Evolutionary conservation across 2,888 invertebrate genomes (phyloP).

Genomic region (Phasia obesa): DNA sequence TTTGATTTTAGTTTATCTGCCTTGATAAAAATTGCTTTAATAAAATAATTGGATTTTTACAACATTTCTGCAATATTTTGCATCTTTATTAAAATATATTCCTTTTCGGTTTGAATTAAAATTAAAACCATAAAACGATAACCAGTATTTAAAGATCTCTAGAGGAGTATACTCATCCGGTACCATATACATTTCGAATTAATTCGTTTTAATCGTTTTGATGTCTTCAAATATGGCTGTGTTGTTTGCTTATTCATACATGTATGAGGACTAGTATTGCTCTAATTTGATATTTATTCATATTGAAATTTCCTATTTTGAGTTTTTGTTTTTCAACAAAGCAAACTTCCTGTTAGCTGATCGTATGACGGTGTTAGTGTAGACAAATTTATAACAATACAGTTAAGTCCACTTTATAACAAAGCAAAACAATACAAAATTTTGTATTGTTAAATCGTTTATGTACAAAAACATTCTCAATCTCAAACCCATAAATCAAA

Average conservation of each 20-base stretch:
- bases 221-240: background rate
- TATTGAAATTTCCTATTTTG: no score
- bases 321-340: slow-evolving; percentile 1
- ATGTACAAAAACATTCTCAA: background rate
- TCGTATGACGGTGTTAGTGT: no score
- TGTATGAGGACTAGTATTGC: no score
- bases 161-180: slow-evolving; percentile 19
- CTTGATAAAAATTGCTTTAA: background rate
- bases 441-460: background rate
- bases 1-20: background rate
- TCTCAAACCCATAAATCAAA: no score
- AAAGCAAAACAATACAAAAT: background rate
- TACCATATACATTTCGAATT: slow-evolving; percentile 37
- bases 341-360: slow-evolving; percentile 16
- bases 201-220: background rate
- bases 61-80: background rate
- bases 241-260: background rate
- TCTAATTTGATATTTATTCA: no score
- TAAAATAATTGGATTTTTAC: no score
- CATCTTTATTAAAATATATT: slow-evolving; percentile 7
- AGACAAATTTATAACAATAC: no score
- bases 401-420: no score
- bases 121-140: slow-evolving; percentile 7
- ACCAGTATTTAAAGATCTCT: slow-evolving; percentile 34
- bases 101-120: background rate